These are phyloP conservation scores for Lithobates sylvaticus DNA, from an alignment of 2,797 vertebrate genomes.

Conservation along the genomic window DNA sequence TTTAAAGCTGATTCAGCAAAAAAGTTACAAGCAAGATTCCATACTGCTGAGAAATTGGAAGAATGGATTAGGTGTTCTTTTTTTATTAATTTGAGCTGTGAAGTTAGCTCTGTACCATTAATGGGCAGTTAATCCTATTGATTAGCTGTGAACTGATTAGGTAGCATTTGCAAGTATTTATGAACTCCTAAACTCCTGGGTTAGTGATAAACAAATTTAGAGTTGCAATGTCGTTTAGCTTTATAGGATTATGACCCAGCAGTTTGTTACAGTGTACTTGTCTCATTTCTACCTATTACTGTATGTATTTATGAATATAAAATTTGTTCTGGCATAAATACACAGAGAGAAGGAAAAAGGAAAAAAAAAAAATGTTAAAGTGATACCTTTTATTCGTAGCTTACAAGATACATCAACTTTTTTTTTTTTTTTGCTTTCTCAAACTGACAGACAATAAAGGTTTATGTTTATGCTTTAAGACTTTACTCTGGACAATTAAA, in stretches of 20 bases:
- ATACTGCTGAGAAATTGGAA: neutral
- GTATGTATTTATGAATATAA: neutral
- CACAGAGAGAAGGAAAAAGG: neutral
- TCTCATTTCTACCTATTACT: neutral
- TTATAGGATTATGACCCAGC: too few relatives aligned
- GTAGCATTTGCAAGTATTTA: neutral
- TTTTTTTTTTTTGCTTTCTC: too few relatives aligned
- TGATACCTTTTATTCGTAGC: too few relatives aligned
- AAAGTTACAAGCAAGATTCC: neutral
- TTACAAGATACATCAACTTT: too few relatives aligned
- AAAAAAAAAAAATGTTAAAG: too few relatives aligned
- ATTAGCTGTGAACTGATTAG: too few relatives aligned
- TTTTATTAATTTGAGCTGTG: neutral
- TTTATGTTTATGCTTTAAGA: neutral
- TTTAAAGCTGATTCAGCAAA: neutral
- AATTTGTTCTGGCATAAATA: neutral
- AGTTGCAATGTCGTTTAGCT: neutral
- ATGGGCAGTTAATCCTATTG: neutral
- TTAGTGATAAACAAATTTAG: neutral
- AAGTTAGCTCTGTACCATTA: neutral
- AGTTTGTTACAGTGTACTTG: neutral
- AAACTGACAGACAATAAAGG: neutral
- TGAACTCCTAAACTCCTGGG: neutral
- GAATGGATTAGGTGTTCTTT: conserved; percentile 3
- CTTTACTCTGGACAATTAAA: too few relatives aligned